These are phyloP conservation scores for Wasmannia auropunctata DNA, from an alignment of 1,140 invertebrate genomes.

Conservation along the genomic window DNA sequence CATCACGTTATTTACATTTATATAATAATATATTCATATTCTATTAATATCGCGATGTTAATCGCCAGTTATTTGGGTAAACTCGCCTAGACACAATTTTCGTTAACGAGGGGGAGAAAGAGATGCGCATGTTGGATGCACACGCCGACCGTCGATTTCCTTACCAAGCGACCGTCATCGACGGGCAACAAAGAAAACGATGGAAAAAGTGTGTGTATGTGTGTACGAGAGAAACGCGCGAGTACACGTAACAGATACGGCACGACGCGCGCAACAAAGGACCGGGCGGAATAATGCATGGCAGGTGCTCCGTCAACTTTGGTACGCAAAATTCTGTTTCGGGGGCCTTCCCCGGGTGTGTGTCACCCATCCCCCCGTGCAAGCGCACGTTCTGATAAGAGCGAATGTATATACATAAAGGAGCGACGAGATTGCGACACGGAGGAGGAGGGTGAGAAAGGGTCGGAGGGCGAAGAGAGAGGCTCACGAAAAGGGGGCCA, in stretches of 20 bases:
- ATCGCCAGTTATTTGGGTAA: background rate
- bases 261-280: constrained; percentile 58
- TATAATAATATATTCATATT: background rate
- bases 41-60: constrained; percentile 4
- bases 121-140: background rate
- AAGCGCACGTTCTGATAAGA: constrained; percentile 61
- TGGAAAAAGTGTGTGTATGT: no score
- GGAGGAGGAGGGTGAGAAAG: background rate
- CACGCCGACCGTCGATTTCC: constrained; percentile 28
- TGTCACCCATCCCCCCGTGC: background rate
- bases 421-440: constrained; percentile 72
- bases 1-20: background rate
- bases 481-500: constrained; percentile 1
- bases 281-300: constrained; percentile 63
- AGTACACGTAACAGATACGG: constrained; percentile 50
- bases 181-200: background rate
- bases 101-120: background rate
- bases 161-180: background rate
- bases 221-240: constrained; percentile 16
- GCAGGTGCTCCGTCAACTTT: constrained; percentile 66
- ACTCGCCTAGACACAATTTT: background rate
- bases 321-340: constrained; percentile 67
- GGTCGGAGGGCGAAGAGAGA: background rate
- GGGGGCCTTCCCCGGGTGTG: constrained; percentile 50
- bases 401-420: constrained; percentile 67